Conservation (phyloP, 1,140 invertebrate species). For the Tribolium madens region DNA sequence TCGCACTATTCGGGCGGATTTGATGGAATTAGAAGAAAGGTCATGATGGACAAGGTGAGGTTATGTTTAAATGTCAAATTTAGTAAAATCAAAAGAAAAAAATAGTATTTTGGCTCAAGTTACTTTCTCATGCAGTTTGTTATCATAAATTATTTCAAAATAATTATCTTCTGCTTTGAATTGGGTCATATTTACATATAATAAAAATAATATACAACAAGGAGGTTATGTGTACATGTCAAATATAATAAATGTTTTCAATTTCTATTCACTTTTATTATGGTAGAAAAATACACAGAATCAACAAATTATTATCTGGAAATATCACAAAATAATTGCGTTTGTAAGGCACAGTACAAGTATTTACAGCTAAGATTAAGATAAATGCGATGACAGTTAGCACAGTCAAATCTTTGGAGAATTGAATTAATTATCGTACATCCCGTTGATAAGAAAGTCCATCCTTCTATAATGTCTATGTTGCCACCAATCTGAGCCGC, state of each 20-base stretch:
- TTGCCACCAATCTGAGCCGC: constrained; percentile 79
- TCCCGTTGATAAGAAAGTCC: constrained; percentile 84
- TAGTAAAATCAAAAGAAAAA: neutral
- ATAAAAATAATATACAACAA: neutral
- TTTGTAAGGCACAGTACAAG: constrained; percentile 17
- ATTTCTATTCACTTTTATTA: constrained; percentile 17
- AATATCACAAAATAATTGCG: constrained; percentile 34
- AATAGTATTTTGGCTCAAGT: too few relatives aligned
- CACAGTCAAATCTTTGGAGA: constrained; percentile 14
- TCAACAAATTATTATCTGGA: constrained; percentile 33
- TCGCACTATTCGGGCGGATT: constrained; percentile 4
- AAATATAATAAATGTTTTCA: constrained; percentile 18
- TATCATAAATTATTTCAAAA: too few relatives aligned
- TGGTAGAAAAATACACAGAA: constrained; percentile 32
- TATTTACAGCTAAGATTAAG: constrained; percentile 19
- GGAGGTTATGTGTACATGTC: constrained; percentile 1
- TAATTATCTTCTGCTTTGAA: neutral
- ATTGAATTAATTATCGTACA: constrained; percentile 77
- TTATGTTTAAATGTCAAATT: neutral
- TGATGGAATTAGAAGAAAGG: neutral
- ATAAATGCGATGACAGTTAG: constrained; percentile 11
- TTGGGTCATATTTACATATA: neutral
- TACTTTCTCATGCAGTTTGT: too few relatives aligned
- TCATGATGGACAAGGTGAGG: neutral
- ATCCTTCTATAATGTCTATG: constrained; percentile 82